Evolutionary conservation across 2,113 vertebrate species (phyloP).

Genomic region (Egretta garzetta): DNA sequence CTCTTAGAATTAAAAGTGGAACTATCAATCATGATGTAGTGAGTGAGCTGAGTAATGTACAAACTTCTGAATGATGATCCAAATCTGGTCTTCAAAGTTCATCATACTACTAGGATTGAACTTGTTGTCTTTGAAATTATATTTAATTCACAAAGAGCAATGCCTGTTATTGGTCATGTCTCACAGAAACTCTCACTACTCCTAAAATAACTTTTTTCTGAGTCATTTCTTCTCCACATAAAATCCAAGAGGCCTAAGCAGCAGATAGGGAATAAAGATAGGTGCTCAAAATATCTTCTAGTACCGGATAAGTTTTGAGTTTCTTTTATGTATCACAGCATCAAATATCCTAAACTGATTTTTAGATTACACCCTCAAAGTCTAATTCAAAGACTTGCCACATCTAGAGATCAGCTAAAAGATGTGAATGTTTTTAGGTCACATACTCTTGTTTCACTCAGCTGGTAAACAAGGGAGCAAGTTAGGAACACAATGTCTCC

Average conservation of each 20-base stretch:
- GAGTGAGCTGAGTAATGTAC: not conserved
- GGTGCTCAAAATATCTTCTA: not conserved
- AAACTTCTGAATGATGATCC: not conserved
- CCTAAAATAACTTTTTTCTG: not conserved
- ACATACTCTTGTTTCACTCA: not conserved
- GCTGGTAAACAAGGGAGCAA: not conserved
- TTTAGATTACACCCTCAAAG: not conserved
- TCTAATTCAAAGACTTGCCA: not conserved
- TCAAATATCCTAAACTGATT: not conserved
- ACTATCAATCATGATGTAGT: rapidly evolving
- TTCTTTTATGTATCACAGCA: not conserved
- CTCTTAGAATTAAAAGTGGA: not conserved
- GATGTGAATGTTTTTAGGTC: not conserved
- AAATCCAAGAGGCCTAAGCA: not conserved
- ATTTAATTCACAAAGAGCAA: not conserved
- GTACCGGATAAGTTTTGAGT: not conserved
- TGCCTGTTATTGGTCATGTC: not conserved
- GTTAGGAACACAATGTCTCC: not conserved
- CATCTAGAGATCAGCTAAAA: not conserved
- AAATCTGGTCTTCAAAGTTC: not conserved
- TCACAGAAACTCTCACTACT: not conserved
- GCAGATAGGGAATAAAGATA: not conserved
- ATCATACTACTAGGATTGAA: not conserved
- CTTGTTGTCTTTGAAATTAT: not conserved
- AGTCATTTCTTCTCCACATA: not conserved